These are phyloP conservation scores for Azorinus chamasolen DNA, from an alignment of 2,888 invertebrate species.

Conservation along the genomic window DNA sequence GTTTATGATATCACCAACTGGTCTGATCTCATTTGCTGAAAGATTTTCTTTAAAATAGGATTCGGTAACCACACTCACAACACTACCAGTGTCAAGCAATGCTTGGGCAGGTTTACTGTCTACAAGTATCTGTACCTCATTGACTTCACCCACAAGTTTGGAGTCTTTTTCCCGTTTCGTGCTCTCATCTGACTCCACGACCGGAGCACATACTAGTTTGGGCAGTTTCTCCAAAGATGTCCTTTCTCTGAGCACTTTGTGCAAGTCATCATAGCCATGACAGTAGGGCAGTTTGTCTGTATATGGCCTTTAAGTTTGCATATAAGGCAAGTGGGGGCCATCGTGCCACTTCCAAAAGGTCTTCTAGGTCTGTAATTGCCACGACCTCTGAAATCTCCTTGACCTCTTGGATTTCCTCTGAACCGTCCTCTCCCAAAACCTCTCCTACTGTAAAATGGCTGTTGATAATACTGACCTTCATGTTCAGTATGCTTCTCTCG, in stretches of 20 bases:
- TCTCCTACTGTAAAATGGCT: neutral
- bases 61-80: slow-evolving; percentile 36
- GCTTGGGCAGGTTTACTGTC: slow-evolving; percentile 4
- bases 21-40: slow-evolving; percentile 5
- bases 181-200: slow-evolving; percentile 19
- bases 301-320: slow-evolving; percentile 20
- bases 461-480: neutral
- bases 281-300: slow-evolving; percentile 10
- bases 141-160: slow-evolving; percentile 35
- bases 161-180: slow-evolving; percentile 12
- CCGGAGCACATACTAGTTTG: slow-evolving; percentile 35
- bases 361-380: neutral
- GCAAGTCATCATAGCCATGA: slow-evolving; percentile 3
- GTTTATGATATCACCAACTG: slow-evolving; percentile 35
- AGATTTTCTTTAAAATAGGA: slow-evolving; percentile 40
- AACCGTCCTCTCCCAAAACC: neutral
- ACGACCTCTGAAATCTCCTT: neutral
- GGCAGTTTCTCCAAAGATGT: neutral
- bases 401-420: neutral
- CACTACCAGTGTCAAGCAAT: slow-evolving; percentile 47
- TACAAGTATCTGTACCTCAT: slow-evolving; percentile 21
- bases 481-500: neutral
- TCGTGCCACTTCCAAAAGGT: slow-evolving; percentile 9
- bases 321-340: slow-evolving; percentile 14
- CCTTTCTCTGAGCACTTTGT: too few species aligned